A percentile compares a stretch with the other conserved stretches of the same genome.
Evolutionary conservation across 1,140 invertebrate species (phyloP).

Genomic region (Zophobas morio): DNA sequence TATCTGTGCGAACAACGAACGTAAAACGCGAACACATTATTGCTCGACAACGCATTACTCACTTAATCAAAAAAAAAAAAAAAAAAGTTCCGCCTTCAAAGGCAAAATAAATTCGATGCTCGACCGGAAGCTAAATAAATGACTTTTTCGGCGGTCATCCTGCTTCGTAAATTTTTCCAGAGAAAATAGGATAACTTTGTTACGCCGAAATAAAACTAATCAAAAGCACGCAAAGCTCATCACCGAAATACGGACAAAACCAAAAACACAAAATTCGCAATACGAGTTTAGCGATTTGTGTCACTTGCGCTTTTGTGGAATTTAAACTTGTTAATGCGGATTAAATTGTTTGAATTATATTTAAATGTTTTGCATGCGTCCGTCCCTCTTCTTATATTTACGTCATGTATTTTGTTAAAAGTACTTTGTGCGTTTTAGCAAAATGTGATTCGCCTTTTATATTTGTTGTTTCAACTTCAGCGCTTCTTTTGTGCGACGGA

Average conservation of each 20-base stretch:
- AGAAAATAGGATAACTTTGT: background rate
- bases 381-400: background rate
- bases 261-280: background rate
- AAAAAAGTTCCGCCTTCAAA: too few relatives aligned
- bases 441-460: constrained; percentile 29
- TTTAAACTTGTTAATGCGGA: constrained; percentile 21
- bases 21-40: constrained; percentile 25
- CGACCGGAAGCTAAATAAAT: constrained; percentile 5
- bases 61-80: too few relatives aligned
- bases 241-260: constrained; percentile 6
- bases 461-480: constrained; percentile 29
- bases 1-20: constrained; percentile 5
- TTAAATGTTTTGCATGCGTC: constrained; percentile 8
- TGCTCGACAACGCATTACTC: constrained; percentile 4
- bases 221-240: constrained; percentile 3
- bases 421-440: constrained; percentile 13
- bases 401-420: background rate
- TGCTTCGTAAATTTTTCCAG: background rate
- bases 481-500: constrained; percentile 3
- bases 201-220: constrained; percentile 11
- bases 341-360: constrained; percentile 3
- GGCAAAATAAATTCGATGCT: constrained; percentile 28
- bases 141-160: constrained; percentile 13
- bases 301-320: background rate
- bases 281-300: constrained; percentile 27